Conservation (phyloP, 2,113 vertebrate species). For the Craseonycteris thonglongyai region DNA sequence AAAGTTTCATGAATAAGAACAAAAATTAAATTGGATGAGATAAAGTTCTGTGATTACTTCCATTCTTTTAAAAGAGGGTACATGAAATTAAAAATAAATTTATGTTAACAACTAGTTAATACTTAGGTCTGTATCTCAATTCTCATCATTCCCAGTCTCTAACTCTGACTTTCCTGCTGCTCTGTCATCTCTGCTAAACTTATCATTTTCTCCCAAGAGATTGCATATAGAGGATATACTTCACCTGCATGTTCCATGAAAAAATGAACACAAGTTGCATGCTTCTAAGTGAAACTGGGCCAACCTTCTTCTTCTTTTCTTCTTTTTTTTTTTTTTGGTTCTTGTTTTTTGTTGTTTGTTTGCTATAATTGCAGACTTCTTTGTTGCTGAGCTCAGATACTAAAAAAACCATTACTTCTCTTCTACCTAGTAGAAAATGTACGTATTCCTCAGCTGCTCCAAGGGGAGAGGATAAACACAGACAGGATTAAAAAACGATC, state of each 20-base stretch:
- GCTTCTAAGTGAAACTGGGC: constrained; percentile 35
- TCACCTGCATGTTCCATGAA: not conserved
- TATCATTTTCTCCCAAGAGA: not conserved
- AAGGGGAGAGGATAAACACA: constrained; percentile 65
- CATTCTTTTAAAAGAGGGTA: not conserved
- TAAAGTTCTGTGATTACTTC: not conserved
- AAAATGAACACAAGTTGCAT: not conserved
- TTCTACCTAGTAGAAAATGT: constrained; percentile 52
- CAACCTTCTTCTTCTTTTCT: not conserved
- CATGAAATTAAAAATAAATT: not conserved
- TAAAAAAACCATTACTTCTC: constrained; percentile 47
- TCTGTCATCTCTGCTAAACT: not conserved
- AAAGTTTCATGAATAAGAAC: not conserved
- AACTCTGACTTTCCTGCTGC: not conserved
- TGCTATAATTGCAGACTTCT: constrained; percentile 57
- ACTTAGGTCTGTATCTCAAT: not conserved
- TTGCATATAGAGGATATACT: not conserved
- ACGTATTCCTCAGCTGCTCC: constrained; percentile 19
- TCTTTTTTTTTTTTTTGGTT: not conserved
- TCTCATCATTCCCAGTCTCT: not conserved
- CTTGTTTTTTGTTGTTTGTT: not conserved
- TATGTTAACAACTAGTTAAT: not conserved
- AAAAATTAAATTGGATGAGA: not conserved
- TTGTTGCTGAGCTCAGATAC: constrained; percentile 34
- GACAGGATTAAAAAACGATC: constrained; percentile 20